These are phyloP conservation scores for Zosterops pallidus DNA, from an alignment of 2,113 vertebrate species.

Conservation along the genomic window DNA sequence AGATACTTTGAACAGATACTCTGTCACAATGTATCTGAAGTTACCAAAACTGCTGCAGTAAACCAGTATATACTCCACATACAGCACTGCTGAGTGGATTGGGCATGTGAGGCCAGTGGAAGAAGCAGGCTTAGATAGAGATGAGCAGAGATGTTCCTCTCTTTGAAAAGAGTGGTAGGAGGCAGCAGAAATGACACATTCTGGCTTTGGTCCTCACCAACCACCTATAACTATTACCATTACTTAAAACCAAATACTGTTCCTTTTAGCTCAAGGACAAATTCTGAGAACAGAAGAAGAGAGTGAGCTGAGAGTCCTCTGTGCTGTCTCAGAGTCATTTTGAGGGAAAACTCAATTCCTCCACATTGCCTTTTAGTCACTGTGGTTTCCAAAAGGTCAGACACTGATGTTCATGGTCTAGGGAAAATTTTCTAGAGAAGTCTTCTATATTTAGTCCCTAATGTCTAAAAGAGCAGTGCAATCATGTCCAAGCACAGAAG, in stretches of 20 bases:
- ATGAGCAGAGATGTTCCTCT: neutral
- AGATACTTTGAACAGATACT: neutral
- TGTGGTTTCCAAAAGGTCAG: conserved; percentile 1
- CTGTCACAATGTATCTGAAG: neutral
- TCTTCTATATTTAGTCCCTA: neutral
- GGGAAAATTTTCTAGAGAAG: neutral
- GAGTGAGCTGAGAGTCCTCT: neutral
- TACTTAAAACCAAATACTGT: neutral
- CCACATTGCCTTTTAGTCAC: neutral
- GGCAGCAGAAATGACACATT: neutral
- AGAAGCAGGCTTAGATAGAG: neutral
- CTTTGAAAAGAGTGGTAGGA: neutral
- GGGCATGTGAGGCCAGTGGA: neutral
- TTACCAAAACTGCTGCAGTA: neutral
- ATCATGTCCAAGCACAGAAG: neutral
- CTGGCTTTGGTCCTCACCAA: neutral
- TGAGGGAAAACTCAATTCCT: neutral
- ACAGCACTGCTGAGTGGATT: neutral
- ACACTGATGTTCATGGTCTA: neutral
- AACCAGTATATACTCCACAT: accelerated
- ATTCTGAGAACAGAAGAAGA: neutral
- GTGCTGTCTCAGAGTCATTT: neutral
- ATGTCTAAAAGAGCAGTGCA: neutral
- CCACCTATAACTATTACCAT: neutral
- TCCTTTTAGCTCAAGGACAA: neutral